Evolutionary conservation across 2,888 invertebrate genomes (phyloP), one percentile per base, ranked within the genome.

Genomic region (Acrobasis repandana): DNA sequence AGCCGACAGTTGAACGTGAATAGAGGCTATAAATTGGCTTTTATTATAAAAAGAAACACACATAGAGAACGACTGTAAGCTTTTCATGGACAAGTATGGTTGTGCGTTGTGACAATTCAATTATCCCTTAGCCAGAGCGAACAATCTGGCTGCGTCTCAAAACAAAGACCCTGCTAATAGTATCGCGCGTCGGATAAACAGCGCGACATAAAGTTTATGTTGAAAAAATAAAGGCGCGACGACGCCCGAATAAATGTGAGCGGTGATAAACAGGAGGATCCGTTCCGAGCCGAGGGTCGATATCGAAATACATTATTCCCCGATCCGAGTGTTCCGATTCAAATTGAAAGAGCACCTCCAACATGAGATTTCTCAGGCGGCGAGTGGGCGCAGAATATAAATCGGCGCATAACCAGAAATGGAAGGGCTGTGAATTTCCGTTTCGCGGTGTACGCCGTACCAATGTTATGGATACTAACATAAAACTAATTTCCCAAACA

Each of bases 301-400:
- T 92, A 91, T 86, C 91, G 88, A 90, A 90, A 92, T 92, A 91
- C 91, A 90, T 92, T 92, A 92, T 90, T 90, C 89, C 86, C 89
- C 90, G 91, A 90, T 89, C 89, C 88, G 87, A 91, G 90, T 90
- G 91, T 91, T 91, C 90, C 91, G 91, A 90, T 92, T 92, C 91
- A 92, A 92, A 92, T 92, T 91, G 92, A 92, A 92, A 92, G 92
- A 92, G 92, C 92, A 90, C 90, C 90, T 89, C 86, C 88, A 88
- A 91, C 92, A 90, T 88, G 89, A 92, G 91, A 92, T 92, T 91
- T 90, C 90, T 91, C 86, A 88, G 91, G 82, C 90, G 88, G 90
- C 88, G 90, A 90, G 90, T 90, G 89, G 90, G 90, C 87, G 85
- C 88, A 86, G 91, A 92, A 92, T 91, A 92, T 92, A 92, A 91